Conservation (phyloP, 2,113 vertebrate genomes). For the Rhinolophus sinicus region DNA sequence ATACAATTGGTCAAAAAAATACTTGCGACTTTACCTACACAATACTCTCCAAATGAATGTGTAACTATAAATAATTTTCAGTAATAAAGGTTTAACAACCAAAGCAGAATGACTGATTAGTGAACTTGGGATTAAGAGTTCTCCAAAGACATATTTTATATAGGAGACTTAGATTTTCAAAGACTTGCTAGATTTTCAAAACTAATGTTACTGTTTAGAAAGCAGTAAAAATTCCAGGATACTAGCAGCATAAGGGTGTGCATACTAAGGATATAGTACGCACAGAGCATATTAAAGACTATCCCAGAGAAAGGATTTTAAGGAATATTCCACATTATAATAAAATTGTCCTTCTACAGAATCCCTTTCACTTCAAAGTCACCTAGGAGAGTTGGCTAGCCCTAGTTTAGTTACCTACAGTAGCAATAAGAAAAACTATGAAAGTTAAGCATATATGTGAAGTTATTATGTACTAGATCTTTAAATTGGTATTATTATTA, state of each 20-base stretch:
- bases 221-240: neutral
- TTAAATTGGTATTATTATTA: neutral
- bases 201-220: neutral
- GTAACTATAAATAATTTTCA: neutral
- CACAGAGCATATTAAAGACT: neutral
- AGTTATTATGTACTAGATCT: neutral
- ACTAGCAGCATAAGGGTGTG: neutral
- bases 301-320: neutral
- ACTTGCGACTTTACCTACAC: neutral
- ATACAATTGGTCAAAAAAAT: neutral
- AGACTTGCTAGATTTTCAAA: neutral
- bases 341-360: neutral
- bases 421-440: neutral
- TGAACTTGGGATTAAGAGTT: neutral
- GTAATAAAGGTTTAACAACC: constrained; percentile 20
- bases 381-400: neutral
- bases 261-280: neutral
- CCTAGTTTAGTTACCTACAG: neutral
- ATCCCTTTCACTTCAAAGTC: neutral
- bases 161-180: neutral
- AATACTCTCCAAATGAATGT: neutral
- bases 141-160: neutral
- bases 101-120: neutral
- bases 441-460: neutral
- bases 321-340: neutral